Evolutionary conservation across 2,113 vertebrate genomes (phyloP).

Genomic region (Pseudorasbora parva): DNA sequence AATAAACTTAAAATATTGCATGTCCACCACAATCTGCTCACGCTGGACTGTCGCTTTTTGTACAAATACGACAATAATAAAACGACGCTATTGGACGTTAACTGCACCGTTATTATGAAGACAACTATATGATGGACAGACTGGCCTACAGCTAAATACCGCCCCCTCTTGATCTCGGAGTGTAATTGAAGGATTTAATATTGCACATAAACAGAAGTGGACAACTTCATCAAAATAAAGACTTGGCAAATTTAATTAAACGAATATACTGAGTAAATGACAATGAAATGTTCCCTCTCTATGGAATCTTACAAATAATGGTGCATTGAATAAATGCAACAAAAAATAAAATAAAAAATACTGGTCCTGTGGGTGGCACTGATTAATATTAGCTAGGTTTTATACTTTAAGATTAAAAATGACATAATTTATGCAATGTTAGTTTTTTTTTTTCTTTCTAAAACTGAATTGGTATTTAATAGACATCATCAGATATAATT

Average conservation of each 20-base stretch:
- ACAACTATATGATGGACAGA: not conserved
- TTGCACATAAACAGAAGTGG: not conserved
- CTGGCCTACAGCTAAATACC: not conserved
- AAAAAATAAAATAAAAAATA: too few relatives aligned
- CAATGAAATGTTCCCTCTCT: not conserved
- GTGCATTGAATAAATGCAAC: not conserved
- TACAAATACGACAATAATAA: not conserved
- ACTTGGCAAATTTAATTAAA: too few relatives aligned
- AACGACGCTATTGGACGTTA: not conserved
- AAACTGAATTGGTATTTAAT: too few relatives aligned
- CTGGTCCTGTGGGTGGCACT: too few relatives aligned
- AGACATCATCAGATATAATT: too few relatives aligned
- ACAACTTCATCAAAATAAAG: not conserved
- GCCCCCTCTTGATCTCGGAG: not conserved
- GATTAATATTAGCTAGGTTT: too few relatives aligned
- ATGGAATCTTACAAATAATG: not conserved
- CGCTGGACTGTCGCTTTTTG: not conserved
- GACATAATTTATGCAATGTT: too few relatives aligned
- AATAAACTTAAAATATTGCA: not conserved
- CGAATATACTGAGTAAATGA: not conserved
- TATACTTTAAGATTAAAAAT: too few relatives aligned
- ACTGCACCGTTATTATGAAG: not conserved
- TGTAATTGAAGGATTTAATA: not conserved
- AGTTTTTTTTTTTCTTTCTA: too few relatives aligned
- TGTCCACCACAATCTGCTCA: not conserved